Base-by-base conservation (phyloP, 2,113 vertebrate genomes). In the Pelmatolapia mariae region DNA sequence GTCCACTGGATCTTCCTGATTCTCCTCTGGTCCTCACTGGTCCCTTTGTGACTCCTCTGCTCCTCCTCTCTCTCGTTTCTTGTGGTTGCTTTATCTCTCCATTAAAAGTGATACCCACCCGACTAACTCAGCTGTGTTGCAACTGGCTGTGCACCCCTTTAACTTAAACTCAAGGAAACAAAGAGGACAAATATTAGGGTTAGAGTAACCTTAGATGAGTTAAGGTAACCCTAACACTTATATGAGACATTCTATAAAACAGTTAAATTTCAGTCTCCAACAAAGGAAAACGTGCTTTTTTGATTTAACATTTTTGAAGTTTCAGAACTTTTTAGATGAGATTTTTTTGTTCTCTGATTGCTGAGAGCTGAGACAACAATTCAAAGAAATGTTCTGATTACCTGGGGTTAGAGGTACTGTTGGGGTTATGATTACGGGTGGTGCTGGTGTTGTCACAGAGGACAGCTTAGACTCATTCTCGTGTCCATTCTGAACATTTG, bases 261-360 rank as follows among this genome's bases (percentile, higher is more conserved):
- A 22, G 33, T 1, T 66, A 1, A 12, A 8, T 40, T 68, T 15
- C 33, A 36, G 36, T 68, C 63, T 38, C 63, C 19, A 68, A 22
- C 11, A 68, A 4, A 22, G 11, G 19, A 22, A 40, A 40, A 68
- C 0, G 0, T 8, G 2, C 10, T 22, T 13, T 66, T 8, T 13
- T 66, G 10, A 38, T 19, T 33, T 19, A n/a, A 2, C 33, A 22
- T 38, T 66, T 66, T 36, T 36, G 61, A 66, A 12, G 18, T 66
- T 66, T 38, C 61, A 66, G 6, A 38, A n/a, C 57, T 33, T 63
- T 63, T 63, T 63, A 63, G 16, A 0, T 22, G 33, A 66, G 31
- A 66, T 68, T 68, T 36, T 22, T 22, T 68, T 22, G 33, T 68
- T 40, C 50, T 10, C 57, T 68, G 19, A 8, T 68, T 40, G 63